Conservation (phyloP, 2,113 vertebrate species). For the Alexandromys fortis region DNA sequence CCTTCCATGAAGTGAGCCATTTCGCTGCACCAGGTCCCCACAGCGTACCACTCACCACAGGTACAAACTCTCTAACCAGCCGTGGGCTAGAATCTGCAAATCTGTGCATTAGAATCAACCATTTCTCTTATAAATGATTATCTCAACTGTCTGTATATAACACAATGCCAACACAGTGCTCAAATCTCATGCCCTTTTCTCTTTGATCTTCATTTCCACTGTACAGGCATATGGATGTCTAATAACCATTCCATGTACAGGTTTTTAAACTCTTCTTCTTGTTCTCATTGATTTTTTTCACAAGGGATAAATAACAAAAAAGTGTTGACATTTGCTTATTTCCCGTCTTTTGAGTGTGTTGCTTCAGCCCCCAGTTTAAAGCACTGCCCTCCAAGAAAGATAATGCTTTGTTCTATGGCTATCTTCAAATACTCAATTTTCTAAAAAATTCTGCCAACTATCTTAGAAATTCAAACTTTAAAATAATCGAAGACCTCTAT, state of each 20-base stretch:
- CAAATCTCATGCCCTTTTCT: neutral
- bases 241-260: neutral
- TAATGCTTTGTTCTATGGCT: neutral
- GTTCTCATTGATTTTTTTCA: neutral
- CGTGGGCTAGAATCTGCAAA: neutral
- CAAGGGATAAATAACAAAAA: neutral
- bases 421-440: constrained; percentile 16
- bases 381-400: neutral
- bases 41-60: neutral
- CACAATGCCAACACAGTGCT: too few relatives aligned
- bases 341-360: neutral
- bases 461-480: constrained; percentile 26
- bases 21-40: neutral
- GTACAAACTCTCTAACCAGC: neutral
- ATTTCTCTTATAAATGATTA: neutral
- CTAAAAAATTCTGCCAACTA: neutral
- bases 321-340: neutral
- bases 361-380: neutral
- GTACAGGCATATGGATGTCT: neutral
- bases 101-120: too few relatives aligned
- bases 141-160: neutral
- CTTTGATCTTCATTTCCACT: neutral
- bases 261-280: constrained; percentile 11
- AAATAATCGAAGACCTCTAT: neutral
- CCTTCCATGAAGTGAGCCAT: neutral